Evolutionary conservation across 2,888 invertebrate genomes (phyloP), one percentile per base, ranked within the genome.

Genomic region (Monoplex corrugatus): DNA sequence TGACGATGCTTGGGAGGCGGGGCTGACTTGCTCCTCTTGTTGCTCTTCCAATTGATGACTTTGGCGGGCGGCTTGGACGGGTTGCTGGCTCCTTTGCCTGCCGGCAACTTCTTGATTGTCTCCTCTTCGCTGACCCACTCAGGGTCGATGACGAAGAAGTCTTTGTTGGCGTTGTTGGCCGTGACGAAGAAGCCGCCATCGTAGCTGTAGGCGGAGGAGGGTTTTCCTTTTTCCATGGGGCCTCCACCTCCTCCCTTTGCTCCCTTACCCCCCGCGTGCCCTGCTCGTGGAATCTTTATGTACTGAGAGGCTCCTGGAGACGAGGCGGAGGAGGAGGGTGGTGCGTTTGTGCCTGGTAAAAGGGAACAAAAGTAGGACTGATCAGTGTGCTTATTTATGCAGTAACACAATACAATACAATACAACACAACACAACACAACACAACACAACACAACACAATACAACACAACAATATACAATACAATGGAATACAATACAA

Each of bases 81-180:
- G n/a, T n/a, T n/a, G n/a, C n/a, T n/a, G n/a, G n/a, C 19, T 28
- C 68, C 45, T 72, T 83, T 32, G 1, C 93, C 92, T 93, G 86
- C 82, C 93, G 93, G 93, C 80, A 94, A 78, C 90, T 93, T 93
- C 89, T 94, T 94, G 86, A 94, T 93, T 0, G 93, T 92, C 91
- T 94, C 91, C 13, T 93, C 93, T 90, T 95, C 95, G 0, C 95
- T 95, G 32, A 95, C 95, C 95, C 95, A 95, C 89, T 95, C 95
- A 0, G 95, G 95, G 88, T 95, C 94, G 89, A 95, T 95, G 28
- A 94, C 94, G 91, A 95, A 95, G 91, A 93, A 95, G 80, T 95
- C 94, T 19, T 89, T 89, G 63, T 91, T 90, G 1, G 92, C 91
- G 40, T 93, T 91, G 83, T 92, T 92, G 32, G 94, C 93, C 75